phyloP scores from a whole-genome alignment of 2,888 invertebrate species.

The Dynastes grantii region DNA sequence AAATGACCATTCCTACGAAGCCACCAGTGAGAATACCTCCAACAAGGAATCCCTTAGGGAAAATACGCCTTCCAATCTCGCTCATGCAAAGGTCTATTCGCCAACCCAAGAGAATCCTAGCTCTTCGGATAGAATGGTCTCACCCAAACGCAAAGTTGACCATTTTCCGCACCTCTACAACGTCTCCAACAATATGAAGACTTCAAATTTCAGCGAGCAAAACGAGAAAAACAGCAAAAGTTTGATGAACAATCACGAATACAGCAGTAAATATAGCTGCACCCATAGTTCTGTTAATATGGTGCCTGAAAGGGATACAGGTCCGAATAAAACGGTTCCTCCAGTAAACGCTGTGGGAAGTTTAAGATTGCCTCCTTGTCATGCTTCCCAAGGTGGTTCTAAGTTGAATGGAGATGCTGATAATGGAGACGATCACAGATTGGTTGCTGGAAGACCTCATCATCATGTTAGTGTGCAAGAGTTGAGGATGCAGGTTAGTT shows the following conservation, averaged over 20 bases:
- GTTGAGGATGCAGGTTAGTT: constrained; percentile 74
- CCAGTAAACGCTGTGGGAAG: constrained; percentile 64
- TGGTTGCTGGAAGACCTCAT: constrained; percentile 71
- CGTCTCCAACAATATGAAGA: constrained; percentile 69
- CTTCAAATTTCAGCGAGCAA: constrained; percentile 67
- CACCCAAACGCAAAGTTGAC: constrained; percentile 68
- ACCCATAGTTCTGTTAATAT: constrained; percentile 67
- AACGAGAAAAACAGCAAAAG: constrained; percentile 63
- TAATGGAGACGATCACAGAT: constrained; percentile 61
- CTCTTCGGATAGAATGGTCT: constrained; percentile 65
- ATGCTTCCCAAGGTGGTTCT: constrained; percentile 58
- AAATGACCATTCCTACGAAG: constrained; percentile 67
- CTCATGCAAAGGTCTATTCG: constrained; percentile 48
- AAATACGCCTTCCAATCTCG: constrained; percentile 65
- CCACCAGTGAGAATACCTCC: constrained; percentile 56
- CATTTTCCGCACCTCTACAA: constrained; percentile 67
- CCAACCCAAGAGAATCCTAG: constrained; percentile 55
- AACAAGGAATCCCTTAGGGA: constrained; percentile 63
- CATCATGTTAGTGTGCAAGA: constrained; percentile 78
- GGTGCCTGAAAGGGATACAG: constrained; percentile 74
- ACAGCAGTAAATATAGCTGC: constrained; percentile 62
- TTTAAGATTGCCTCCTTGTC: constrained; percentile 62
- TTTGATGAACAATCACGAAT: constrained; percentile 62
- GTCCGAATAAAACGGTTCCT: constrained; percentile 69
- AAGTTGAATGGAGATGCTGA: constrained; percentile 60